Conservation (phyloP, 2,113 vertebrate genomes). For the Gracilinanus agilis region DNA sequence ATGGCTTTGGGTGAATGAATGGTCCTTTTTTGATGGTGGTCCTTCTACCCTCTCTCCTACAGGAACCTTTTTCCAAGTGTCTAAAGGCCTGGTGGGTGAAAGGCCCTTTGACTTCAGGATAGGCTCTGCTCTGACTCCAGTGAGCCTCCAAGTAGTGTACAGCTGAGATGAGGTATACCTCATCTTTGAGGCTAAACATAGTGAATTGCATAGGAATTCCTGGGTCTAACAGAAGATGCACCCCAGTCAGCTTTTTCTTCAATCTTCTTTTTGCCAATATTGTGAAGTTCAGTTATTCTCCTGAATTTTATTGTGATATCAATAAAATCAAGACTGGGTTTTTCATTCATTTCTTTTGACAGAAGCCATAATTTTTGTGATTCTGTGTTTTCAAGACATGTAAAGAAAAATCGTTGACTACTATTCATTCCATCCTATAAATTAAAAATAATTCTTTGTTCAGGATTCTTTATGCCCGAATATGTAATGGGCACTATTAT, state of each 20-base stretch:
- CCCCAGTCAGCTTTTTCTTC: not conserved
- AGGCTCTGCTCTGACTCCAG: conserved; percentile 2
- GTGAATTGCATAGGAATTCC: conserved; percentile 4
- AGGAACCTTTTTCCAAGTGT: conserved; percentile 8
- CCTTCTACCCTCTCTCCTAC: conserved; percentile 2
- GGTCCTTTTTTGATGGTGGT: conserved; percentile 16
- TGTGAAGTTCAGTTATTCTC: not conserved
- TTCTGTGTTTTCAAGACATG: not conserved
- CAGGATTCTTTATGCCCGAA: not conserved
- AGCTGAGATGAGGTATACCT: conserved; percentile 2
- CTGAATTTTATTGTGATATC: not conserved
- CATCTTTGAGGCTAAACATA: conserved; percentile 1
- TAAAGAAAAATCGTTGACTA: not conserved
- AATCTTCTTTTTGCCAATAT: not conserved
- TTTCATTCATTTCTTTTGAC: not conserved
- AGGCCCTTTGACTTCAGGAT: conserved; percentile 7
- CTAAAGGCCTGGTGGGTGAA: conserved; percentile 6
- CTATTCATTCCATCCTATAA: not conserved
- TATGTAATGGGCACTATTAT: not conserved
- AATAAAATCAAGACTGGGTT: not conserved
- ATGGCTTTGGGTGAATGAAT: not conserved
- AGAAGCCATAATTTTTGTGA: not conserved
- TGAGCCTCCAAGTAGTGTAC: conserved; percentile 6
- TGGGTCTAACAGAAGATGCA: conserved; percentile 4
- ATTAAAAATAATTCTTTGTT: not conserved